These are phyloP conservation scores for Phenganax subtilis DNA, from an alignment of 92 coral and sea anemone genomes.

Conservation along the genomic window DNA sequence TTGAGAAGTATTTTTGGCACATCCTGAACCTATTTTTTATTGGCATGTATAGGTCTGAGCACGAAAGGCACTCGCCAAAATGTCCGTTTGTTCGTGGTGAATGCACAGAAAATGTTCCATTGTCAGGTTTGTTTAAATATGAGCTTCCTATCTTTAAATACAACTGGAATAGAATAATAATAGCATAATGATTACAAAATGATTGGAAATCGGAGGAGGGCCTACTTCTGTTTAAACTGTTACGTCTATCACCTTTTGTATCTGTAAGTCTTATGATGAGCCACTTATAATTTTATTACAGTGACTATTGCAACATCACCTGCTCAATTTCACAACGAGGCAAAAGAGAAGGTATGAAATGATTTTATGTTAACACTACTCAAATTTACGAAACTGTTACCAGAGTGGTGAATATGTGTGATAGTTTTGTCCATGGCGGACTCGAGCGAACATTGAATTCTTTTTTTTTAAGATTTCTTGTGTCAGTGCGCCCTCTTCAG, in stretches of 20 bases:
- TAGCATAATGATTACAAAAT: background rate
- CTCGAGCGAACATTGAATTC: background rate
- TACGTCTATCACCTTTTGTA: too few species aligned
- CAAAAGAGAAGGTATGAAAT: conserved; percentile 45
- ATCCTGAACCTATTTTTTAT: background rate
- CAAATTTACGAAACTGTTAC: background rate
- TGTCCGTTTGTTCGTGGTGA: conserved; percentile 96
- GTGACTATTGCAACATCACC: conserved; percentile 75
- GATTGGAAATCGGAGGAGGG: background rate
- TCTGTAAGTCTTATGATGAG: too few species aligned
- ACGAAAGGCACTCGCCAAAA: conserved; percentile 89
- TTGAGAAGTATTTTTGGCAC: background rate
- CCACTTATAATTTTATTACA: conserved; percentile 14
- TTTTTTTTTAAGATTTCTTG: conserved; percentile 51
- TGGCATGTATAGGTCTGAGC: conserved; percentile 76
- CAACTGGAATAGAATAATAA: background rate
- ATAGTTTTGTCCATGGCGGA: background rate
- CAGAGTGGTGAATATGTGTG: background rate
- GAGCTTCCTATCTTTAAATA: background rate
- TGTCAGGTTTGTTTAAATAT: conserved; percentile 60
- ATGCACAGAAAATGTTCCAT: conserved; percentile 91
- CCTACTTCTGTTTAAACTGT: too few species aligned
- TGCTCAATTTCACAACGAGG: conserved; percentile 54
- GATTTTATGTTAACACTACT: too few species aligned
- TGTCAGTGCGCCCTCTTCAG: conserved; percentile 73